Evolutionary conservation across 2,888 invertebrate genomes (phyloP).

Genomic region (Drosophila incognita): DNA sequence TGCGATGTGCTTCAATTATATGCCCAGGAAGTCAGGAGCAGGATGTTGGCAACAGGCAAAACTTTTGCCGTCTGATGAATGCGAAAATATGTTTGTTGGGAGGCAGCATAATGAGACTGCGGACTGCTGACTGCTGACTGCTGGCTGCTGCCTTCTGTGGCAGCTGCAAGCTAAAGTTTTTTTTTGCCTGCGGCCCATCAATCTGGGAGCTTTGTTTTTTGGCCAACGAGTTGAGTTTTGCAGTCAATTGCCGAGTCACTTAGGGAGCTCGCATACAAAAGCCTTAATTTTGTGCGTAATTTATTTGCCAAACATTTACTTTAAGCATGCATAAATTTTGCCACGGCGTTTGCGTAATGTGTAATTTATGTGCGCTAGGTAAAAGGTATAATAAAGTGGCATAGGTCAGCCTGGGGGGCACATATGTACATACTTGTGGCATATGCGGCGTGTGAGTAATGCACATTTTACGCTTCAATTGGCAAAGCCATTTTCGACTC

Average conservation of each 20-base stretch:
- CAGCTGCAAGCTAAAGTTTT: constrained; percentile 38
- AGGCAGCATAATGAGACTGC: constrained; percentile 70
- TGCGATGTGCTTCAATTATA: constrained; percentile 77
- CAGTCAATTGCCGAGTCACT: constrained; percentile 56
- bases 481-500: constrained; percentile 66
- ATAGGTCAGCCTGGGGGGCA: constrained; percentile 57
- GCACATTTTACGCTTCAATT: constrained; percentile 77
- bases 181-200: constrained; percentile 55
- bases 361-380: constrained; percentile 61
- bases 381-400: constrained; percentile 69
- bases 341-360: constrained; percentile 66
- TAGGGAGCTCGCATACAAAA: constrained; percentile 41
- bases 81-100: constrained; percentile 75
- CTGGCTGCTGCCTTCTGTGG: constrained; percentile 7
- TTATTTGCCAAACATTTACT: constrained; percentile 71
- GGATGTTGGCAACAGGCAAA: constrained; percentile 25
- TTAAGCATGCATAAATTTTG: constrained; percentile 53
- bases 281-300: constrained; percentile 69
- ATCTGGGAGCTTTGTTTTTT: constrained; percentile 49
- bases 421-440: constrained; percentile 3
- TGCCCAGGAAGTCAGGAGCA: constrained; percentile 49
- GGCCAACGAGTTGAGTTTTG: constrained; percentile 57
- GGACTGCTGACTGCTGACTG: constrained; percentile 32
- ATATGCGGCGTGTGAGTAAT: constrained; percentile 72
- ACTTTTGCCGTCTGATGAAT: constrained; percentile 73